phyloP scores from a whole-genome alignment of 2,113 vertebrate species.

The Suricata suricatta region DNA sequence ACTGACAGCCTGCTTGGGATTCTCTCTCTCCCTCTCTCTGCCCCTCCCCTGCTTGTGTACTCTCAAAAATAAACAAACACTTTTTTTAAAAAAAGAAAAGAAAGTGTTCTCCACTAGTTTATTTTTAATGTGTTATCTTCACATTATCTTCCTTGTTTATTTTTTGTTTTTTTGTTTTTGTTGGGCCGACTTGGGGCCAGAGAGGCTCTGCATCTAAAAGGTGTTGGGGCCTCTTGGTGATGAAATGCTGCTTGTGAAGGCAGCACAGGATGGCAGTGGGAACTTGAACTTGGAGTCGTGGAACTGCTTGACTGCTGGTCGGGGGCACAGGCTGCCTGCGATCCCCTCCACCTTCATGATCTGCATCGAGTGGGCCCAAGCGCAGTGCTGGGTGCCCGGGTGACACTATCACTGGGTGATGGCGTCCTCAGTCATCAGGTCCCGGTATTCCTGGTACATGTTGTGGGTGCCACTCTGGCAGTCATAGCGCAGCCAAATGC shows the following conservation, averaged over 20 bases:
- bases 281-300: conserved; percentile 99
- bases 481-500: conserved; percentile 98
- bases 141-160: too few relatives aligned
- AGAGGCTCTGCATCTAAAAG: conserved; percentile 84
- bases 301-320: conserved; percentile 98
- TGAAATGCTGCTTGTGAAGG: conserved; percentile 98
- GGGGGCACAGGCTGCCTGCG: conserved; percentile 95
- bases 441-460: conserved; percentile 99
- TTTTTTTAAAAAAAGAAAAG: too few relatives aligned
- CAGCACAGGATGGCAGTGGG: conserved; percentile 90
- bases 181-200: not conserved
- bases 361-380: conserved; percentile 96
- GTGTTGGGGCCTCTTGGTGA: conserved; percentile 99
- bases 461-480: conserved; percentile 98
- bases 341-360: conserved; percentile 99
- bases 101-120: too few relatives aligned
- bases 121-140: too few relatives aligned
- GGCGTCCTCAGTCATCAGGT: conserved; percentile 95
- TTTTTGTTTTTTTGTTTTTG: conserved; percentile 44
- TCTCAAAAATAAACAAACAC: too few relatives aligned
- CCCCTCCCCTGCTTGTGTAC: too few relatives aligned
- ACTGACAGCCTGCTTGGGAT: too few relatives aligned
- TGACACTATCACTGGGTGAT: conserved; percentile 98
- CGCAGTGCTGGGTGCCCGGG: conserved; percentile 96
- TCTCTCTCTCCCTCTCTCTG: too few relatives aligned